Evolutionary conservation across 53 echinoderm and acorn worm species (phyloP).

Genomic region (Henricia sp.): DNA sequence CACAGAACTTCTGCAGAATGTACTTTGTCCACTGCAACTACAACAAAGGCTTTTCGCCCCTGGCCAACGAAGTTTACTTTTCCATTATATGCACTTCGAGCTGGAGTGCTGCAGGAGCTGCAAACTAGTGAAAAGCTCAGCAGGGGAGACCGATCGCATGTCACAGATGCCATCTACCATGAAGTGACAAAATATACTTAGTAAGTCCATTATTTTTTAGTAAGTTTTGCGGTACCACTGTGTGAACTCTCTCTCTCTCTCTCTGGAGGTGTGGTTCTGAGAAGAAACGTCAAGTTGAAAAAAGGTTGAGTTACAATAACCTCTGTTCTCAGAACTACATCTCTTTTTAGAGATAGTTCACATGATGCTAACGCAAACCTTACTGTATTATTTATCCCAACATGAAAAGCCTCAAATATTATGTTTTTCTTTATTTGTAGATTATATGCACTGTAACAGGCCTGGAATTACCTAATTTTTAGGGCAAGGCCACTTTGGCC

Average conservation of each 20-base stretch:
- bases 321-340: too few species aligned
- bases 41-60: background rate
- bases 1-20: too few species aligned
- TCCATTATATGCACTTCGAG: constrained; percentile 29
- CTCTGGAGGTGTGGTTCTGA: background rate
- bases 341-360: too few species aligned
- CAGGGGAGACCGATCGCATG: constrained; percentile 19
- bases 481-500: too few species aligned
- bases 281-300: background rate
- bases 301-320: too few species aligned
- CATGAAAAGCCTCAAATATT: too few species aligned
- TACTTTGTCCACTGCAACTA: constrained; percentile 1
- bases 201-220: background rate
- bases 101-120: constrained; percentile 36
- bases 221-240: background rate
- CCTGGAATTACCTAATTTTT: too few species aligned
- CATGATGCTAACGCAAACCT: too few species aligned
- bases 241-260: background rate
- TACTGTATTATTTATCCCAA: too few species aligned
- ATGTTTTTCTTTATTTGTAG: too few species aligned
- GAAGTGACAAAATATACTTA: constrained; percentile 51
- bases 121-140: constrained; percentile 18
- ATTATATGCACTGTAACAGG: too few species aligned
- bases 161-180: constrained; percentile 40
- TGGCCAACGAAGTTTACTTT: constrained; percentile 37